phyloP scores from a whole-genome alignment of 2,888 invertebrate species.

The Metallyticus violacea region DNA sequence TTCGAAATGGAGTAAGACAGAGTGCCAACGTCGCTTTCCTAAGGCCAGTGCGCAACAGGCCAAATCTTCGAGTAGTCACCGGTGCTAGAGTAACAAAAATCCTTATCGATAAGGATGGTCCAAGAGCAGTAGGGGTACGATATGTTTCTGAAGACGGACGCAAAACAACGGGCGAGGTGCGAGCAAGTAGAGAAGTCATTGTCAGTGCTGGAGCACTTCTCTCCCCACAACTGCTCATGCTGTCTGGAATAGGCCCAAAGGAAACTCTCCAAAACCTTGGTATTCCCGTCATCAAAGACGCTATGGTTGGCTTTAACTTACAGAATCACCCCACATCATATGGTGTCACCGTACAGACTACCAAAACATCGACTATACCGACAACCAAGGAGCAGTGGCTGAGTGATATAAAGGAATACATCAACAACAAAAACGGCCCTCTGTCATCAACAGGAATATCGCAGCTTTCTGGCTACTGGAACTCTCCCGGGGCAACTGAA shows the following conservation, averaged over 20 bases:
- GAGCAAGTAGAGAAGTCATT: constrained; percentile 31
- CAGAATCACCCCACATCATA: constrained; percentile 49
- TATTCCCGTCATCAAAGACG: constrained; percentile 11
- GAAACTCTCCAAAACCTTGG: not conserved
- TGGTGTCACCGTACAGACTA: not conserved
- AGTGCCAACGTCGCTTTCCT: constrained; percentile 37
- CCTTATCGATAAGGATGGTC: not conserved
- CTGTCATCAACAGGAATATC: not conserved
- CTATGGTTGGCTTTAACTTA: constrained; percentile 50
- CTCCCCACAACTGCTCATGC: constrained; percentile 19
- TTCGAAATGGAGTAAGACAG: constrained; percentile 36
- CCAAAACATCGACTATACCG: not conserved
- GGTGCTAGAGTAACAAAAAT: constrained; percentile 50
- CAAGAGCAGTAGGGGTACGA: not conserved
- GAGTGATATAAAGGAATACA: not conserved
- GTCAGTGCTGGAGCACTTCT: constrained; percentile 34
- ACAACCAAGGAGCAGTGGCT: not conserved
- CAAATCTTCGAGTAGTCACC: constrained; percentile 43
- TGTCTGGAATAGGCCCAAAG: not conserved
- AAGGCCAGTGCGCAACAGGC: constrained; percentile 32
- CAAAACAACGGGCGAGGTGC: not conserved
- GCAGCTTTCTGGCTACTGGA: not conserved
- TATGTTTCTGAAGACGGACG: not conserved
- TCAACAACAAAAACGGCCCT: constrained; percentile 8
- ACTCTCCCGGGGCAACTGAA: not conserved